Base-by-base conservation (phyloP, 2,888 invertebrate species). In the Trissolcus japonicus region DNA sequence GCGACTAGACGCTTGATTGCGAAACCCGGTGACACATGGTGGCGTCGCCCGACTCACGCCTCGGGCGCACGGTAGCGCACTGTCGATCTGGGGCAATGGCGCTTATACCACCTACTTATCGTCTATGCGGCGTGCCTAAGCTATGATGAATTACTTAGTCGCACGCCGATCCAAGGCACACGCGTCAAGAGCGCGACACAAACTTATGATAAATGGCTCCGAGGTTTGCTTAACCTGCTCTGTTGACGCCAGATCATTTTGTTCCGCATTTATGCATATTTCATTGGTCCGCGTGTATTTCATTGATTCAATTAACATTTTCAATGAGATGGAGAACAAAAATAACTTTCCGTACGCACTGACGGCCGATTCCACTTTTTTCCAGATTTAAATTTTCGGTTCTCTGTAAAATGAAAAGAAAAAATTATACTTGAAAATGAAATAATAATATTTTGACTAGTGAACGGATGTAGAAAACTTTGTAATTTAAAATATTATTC, bases 101-200 rank as follows among this genome's bases (percentile, higher is more conserved):
- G 76, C 76, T 66, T 67, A 76, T 67, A 25, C 25, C 25, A 72
- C 76, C 76, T 72, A 72, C 76, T 76, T 76, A 62, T 67, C 66
- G 59, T 60, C 41, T 43, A 40, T 17, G n/a, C 40, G 17, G 65
- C 66, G 66, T 43, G 50, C 65, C 48, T 54, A 46, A 65, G 59
- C 65, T 25, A 55, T 59, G 72, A 72, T 72, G 62, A 76, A 76
- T 76, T 72, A 72, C 72, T 76, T 63, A 76, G 46, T 72, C 60
- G 71, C 48, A 51, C 66, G 53, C 51, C 72, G 71, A 63, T 63
- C 46, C 51, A 17, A 57, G 63, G 57, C 65, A 71, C 63, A 55
- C 60, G 60, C 57, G 59, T 48, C 67, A 50, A 29, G 51, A 51
- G 50, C n/a, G 40, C 54, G 55, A 29, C 50, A 65, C 60, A 69